Conservation (phyloP, 2,888 invertebrate genomes). For the Hybos culiciformis region DNA sequence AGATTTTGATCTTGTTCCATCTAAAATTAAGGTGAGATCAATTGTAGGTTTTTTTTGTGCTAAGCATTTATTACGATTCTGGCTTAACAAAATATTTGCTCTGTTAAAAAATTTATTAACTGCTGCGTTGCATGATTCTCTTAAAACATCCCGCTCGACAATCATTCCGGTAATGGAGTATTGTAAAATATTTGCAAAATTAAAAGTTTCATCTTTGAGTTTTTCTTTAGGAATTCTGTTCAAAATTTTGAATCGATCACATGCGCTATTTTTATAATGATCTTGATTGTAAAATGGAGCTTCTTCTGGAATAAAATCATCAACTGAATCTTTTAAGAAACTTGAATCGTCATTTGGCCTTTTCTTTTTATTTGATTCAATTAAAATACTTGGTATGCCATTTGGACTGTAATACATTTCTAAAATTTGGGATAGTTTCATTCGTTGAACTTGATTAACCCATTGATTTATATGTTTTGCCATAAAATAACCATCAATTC, state of each 20-base stretch:
- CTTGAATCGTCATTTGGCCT: slow-evolving; percentile 14
- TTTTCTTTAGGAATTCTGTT: slow-evolving; percentile 13
- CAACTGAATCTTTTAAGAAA: slow-evolving; percentile 20
- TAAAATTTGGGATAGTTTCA: slow-evolving; percentile 47
- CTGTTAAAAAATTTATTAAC: slow-evolving; percentile 39
- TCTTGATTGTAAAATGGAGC: slow-evolving; percentile 4
- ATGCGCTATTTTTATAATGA: slow-evolving; percentile 12
- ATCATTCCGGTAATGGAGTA: slow-evolving; percentile 18
- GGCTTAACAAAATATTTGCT: slow-evolving; percentile 35
- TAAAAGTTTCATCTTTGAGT: slow-evolving; percentile 27
- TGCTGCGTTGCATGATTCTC: slow-evolving; percentile 36
- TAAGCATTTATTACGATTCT: slow-evolving; percentile 8
- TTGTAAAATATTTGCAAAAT: slow-evolving; percentile 24
- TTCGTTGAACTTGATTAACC: slow-evolving; percentile 38
- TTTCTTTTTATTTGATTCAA: slow-evolving; percentile 40
- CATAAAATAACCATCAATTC: slow-evolving; percentile 47
- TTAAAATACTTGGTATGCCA: slow-evolving; percentile 43
- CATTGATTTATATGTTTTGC: slow-evolving; percentile 40
- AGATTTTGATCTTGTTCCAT: slow-evolving; percentile 43
- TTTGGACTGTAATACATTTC: slow-evolving; percentile 55
- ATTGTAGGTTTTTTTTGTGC: slow-evolving; percentile 32
- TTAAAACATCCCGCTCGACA: slow-evolving; percentile 34
- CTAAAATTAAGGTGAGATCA: slow-evolving; percentile 44
- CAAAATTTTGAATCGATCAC: slow-evolving; percentile 15
- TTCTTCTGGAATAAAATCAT: background rate